Conservation (phyloP, 2,888 invertebrate species). For the Agonopterix alstromeriana region DNA sequence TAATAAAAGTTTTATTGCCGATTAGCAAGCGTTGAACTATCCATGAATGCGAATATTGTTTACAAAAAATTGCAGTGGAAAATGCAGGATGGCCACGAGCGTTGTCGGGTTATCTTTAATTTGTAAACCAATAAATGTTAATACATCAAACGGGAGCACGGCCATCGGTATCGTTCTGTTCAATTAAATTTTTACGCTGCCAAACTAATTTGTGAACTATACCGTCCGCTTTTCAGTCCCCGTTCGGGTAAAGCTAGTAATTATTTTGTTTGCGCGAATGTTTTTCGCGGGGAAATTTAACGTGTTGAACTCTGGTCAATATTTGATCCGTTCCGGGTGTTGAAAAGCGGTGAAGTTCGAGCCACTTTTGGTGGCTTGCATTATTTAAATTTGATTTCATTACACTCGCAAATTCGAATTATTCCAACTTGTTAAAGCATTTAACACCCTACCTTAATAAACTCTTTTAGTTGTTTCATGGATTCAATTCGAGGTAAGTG, state of each 20-base stretch:
- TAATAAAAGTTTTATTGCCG: conserved; percentile 7
- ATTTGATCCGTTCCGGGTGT: conserved; percentile 47
- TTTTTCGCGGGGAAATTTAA: conserved; percentile 61
- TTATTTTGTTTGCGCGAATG: conserved; percentile 63
- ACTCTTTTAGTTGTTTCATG: no score
- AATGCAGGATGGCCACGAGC: conserved; percentile 23
- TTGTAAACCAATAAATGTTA: conserved; percentile 74
- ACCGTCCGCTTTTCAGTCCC: conserved; percentile 40
- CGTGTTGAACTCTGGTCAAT: conserved; percentile 67
- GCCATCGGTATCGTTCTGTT: conserved; percentile 35
- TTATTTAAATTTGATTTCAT: no score
- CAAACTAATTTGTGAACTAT: conserved; percentile 72
- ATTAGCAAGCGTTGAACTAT: conserved; percentile 29
- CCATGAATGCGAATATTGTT: conserved; percentile 33
- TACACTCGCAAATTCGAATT: no score
- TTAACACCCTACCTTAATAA: no score
- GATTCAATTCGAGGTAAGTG: no score
- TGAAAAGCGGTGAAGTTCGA: conserved; percentile 20
- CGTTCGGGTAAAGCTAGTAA: conserved; percentile 40
- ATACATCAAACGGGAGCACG: conserved; percentile 57
- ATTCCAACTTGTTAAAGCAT: no score
- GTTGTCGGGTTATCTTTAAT: conserved; percentile 62
- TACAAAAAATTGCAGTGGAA: conserved; percentile 40
- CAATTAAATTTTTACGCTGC: conserved; percentile 61
- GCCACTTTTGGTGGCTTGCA: conserved; percentile 23